Conservation (phyloP, 2,797 vertebrate genomes). For the Lacerta agilis region DNA sequence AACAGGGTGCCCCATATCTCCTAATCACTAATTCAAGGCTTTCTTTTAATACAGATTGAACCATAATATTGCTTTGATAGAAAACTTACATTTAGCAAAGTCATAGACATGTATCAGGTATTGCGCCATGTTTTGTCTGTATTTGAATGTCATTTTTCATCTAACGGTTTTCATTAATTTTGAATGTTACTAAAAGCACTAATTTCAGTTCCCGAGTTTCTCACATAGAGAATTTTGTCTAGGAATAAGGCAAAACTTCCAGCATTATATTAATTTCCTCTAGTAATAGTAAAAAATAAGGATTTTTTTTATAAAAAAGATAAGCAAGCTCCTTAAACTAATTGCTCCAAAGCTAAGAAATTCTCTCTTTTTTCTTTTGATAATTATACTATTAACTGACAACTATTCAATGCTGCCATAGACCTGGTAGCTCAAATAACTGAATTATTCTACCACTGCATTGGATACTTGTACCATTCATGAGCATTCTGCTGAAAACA, state of each 20-base stretch:
- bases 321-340: neutral
- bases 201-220: neutral
- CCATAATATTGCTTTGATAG: neutral
- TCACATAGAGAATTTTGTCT: neutral
- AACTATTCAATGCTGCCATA: constrained; percentile 5
- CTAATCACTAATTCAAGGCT: neutral
- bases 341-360: neutral
- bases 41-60: neutral
- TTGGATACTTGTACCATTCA: constrained; percentile 47
- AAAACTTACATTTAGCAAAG: neutral
- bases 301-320: neutral
- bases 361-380: neutral
- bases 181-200: neutral
- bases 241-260: neutral
- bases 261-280: neutral
- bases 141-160: neutral
- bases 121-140: neutral
- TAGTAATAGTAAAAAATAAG: neutral
- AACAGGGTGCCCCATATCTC: neutral
- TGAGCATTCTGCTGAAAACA: constrained; percentile 50
- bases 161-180: neutral
- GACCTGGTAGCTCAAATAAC: constrained; percentile 39
- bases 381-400: constrained; percentile 2
- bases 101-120: neutral
- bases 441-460: constrained; percentile 54